Evolutionary conservation across 2,113 vertebrate species (phyloP), one percentile per base, ranked within the genome.

Genomic region (Clupea harengus): DNA sequence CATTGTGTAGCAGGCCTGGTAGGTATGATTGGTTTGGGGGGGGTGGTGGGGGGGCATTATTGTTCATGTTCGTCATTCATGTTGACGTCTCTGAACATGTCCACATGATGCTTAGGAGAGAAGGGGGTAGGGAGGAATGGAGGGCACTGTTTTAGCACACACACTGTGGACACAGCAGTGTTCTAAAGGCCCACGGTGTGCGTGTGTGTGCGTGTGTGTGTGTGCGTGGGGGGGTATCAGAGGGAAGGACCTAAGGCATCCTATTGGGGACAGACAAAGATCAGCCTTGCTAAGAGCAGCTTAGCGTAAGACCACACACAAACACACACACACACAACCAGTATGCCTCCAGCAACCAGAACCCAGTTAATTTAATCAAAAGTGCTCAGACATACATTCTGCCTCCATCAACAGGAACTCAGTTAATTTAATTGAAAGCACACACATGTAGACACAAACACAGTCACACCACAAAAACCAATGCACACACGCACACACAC

Each of bases 341-440:
- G 64, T 32, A 72, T 28, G 57, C 6, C 57, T n/a, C 22, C 17
- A 57, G 52, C 57, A 64, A 64, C 20, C 64, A 72, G 25, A 72
- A 32, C 25, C 25, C 64, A 72, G 64, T 28, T 8, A 6, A 72
- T 72, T 72, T 72, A 72, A 72, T 72, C 64, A 72, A 28, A 11
- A 72, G 64, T n/a, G 9, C 60, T n/a, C 60, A 64, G 3, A n/a
- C 22, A 25, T 20, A 64, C n/a, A 25, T 1, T 25, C 60, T 64
- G 60, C 18, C 22, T 64, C n/a, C 60, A 64, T 64, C 20, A 64
- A 64, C n/a, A 64, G 3, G 22, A 64, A n/a, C 60, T 22, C 60
- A 64, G 60, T 64, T 64, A 25, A 64, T 64, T 64, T 64, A 64
- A 64, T 64, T 64, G 60, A 64, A 64, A 64, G 60, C 60, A 64